Evolutionary conservation across 2,888 invertebrate genomes (phyloP), one percentile per base, ranked within the genome.

Genomic region (Arrhopalites spinosus): DNA sequence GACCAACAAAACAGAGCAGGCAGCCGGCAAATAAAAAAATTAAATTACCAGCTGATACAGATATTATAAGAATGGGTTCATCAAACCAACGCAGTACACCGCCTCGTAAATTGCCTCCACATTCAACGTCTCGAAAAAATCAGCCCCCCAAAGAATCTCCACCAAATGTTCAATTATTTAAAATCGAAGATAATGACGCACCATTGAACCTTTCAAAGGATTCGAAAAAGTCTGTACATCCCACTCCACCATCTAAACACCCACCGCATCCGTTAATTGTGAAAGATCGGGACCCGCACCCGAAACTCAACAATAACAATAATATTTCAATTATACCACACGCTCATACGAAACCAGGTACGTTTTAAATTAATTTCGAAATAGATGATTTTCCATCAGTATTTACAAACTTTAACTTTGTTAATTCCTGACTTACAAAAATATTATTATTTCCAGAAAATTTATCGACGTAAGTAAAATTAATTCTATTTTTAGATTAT

Each of bases 281-380:
- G 25, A 69, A 69, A 50, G 68, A 59, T 56, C 70, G 68, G 23
- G 68, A 67, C 53, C 47, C 70, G n/a, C 68, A 56, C 45, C 69
- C 69, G n/a, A 73, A 73, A 73, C 66, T 61, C 0, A 53, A 68
- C 50, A 63, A 69, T 63, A 75, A 75, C 63, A 67, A 70, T n/a
- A n/a, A n/a, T 50, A 71, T 74, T 17, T 74, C 74, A 67, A 78
- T 76, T 59, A 76, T 78, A 23, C 80, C 80, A n/a, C 73, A 74
- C 36, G 80, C 80, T 69, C 80, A 81, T 50, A 75, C 78, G 11
- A 79, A 78, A 30, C 79, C 80, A 61, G 36, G 11, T 7, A 36
- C n/a, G n/a, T n/a, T n/a, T n/a, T n/a, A n/a, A n/a, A n/a, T n/a
- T n/a, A n/a, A n/a, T n/a, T n/a, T n/a, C n/a, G n/a, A n/a, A n/a